Evolutionary conservation across 2,113 vertebrate species (phyloP), one percentile per base, ranked within the genome.

Genomic region (Hippocampus abdominalis): DNA sequence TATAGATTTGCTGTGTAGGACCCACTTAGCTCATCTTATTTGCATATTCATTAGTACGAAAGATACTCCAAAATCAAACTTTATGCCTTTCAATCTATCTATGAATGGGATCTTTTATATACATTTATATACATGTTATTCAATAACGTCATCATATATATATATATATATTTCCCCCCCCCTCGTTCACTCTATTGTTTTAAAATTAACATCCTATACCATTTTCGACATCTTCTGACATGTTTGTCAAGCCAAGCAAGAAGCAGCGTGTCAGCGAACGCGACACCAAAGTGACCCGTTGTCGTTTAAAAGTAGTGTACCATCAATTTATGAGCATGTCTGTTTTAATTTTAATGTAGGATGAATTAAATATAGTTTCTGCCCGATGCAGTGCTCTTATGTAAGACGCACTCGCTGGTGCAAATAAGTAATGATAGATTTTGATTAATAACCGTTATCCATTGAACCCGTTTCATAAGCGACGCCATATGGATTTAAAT

Each of bases 31-130:
- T 67, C 49, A 61, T 77, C 49, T 20, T 15, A 75, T 86, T 77
- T 82, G 77, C 82, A 82, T 81, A 80, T 88, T 83, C 80, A 88
- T 83, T 80, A 77, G 73, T 76, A 81, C 75, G 64, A 32, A 60
- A 60, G 57, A 59, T 8, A 59, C 57, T 59, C 25, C 6, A 8
- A 15, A 59, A 54, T 54, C 21, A 10, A 21, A 54, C 2, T 36
- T 36, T 5, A 11, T 25, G 11, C 12, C 25, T 59, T 1, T 57
- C 25, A 32, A 29, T 59, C 3, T 57, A 25, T 23, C 23, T 56
- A 53, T 53, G 32, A 36, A 36, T 18, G 40, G 1, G 8, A 48
- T 13, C 12, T 46, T 15, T 48, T 16, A 48, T 42, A 9, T 9
- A 42, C 40, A 42, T 42, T 9, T 42, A 42, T 42, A 42, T 42